phyloP scores from a whole-genome alignment of 2,113 vertebrate genomes.

The Elgaria multicarinata region DNA sequence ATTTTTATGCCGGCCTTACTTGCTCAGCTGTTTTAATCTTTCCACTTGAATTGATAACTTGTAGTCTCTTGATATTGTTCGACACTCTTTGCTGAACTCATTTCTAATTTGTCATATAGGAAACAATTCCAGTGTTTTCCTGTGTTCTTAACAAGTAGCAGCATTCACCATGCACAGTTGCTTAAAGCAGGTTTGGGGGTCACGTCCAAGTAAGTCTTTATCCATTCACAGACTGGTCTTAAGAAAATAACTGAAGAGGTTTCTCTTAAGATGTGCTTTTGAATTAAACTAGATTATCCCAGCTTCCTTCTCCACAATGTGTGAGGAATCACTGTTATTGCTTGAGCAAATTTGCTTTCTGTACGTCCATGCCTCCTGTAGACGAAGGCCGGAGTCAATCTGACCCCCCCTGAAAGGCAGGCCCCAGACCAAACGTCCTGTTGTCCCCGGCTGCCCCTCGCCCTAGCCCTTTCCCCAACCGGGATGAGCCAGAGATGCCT shows the following conservation, averaged over 20 bases:
- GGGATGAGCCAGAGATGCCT: no score
- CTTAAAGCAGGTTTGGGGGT: background rate
- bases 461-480: no score
- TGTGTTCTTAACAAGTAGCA: background rate
- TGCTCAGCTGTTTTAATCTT: conserved; percentile 14
- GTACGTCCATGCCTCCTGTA: background rate
- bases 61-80: background rate
- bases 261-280: background rate
- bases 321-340: background rate
- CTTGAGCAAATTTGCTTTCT: background rate
- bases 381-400: no score
- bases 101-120: conserved; percentile 6
- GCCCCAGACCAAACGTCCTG: no score
- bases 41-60: conserved; percentile 7
- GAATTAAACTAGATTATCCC: background rate
- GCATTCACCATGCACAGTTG: background rate
- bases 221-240: background rate
- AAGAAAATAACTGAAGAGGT: background rate
- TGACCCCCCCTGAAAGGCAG: no score
- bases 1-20: conserved; percentile 2
- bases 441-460: no score
- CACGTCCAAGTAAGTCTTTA: background rate
- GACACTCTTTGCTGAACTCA: conserved; percentile 1
- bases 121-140: conserved; percentile 1
- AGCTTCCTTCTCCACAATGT: background rate